Base-by-base conservation (phyloP, 2,797 vertebrate species). In the Melanotaenia nigrans region DNA sequence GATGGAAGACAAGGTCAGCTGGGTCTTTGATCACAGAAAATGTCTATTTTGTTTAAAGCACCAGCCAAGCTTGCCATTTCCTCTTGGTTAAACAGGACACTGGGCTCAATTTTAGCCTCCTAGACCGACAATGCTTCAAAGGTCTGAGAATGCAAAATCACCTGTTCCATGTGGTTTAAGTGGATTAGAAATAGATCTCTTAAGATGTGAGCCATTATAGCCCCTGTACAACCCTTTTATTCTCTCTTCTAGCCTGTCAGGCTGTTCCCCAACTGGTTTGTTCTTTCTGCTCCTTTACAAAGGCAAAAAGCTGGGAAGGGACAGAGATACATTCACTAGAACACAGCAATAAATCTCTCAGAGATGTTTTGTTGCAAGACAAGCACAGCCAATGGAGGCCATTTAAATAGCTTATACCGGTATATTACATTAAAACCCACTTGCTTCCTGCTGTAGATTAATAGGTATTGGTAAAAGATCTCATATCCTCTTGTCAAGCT, bases 1-100 rank as follows among this genome's bases (percentile, higher is more conserved):
- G 54, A 77, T 57, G 28, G 59, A 73, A 77, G 72, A 75, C 83
- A 78, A 82, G 75, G 83, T 85, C 72, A 42, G 65, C 40, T 63
- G 28, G 22, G 56, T 69, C 70, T 73, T 78, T 68, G 65, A 85
- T 86, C 67, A 71, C 57, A 62, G 58, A 53, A 65, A 80, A 81
- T 65, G 56, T 85, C 65, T 55, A 51, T 59, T 86, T 73, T 4
- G 1, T 77, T 84, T 54, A 75, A 36, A 83, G 24, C 75, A 71
- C 38, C 54, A 79, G 82, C 77, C 82, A 84, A 80, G 30, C 68
- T 62, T 38, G 33, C 61, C 35, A 71, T 85, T 79, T 79, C 69
- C 35, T 73, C 54, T 76, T 68, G 42, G 87, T 83, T 69, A 71
- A 24, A 83, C 11, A 60, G 32, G 73, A 72, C 74, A 61, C 49